Conservation (phyloP, 2,797 vertebrate genomes). For the Carapus acus region DNA sequence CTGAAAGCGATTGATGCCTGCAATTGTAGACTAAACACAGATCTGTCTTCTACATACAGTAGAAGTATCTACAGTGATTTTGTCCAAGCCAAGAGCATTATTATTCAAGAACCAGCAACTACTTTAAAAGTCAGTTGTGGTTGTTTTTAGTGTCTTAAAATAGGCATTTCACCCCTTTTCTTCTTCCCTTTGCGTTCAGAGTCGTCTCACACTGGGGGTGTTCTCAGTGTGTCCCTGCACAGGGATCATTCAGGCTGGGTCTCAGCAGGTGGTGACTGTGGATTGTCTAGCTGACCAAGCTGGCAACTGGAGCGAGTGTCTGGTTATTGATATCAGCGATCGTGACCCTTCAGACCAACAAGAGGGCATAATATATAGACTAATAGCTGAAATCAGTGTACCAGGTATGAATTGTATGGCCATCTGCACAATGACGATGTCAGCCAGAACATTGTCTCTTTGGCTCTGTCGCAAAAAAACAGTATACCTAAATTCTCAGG, state of each 20-base stretch:
- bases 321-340: slow-evolving; percentile 79
- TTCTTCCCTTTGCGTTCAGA: slow-evolving; percentile 60
- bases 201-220: slow-evolving; percentile 69
- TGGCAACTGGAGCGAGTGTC: slow-evolving; percentile 72
- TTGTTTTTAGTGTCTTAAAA: not conserved
- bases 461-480: no score
- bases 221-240: slow-evolving; percentile 79
- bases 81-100: no score
- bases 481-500: no score
- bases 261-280: slow-evolving; percentile 74
- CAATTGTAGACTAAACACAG: no score
- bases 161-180: not conserved
- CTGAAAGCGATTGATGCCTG: no score
- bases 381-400: slow-evolving; percentile 79
- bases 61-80: no score
- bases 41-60: no score
- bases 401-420: slow-evolving; percentile 71
- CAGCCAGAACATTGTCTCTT: not conserved
- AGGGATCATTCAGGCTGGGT: slow-evolving; percentile 69
- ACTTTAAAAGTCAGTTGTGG: no score
- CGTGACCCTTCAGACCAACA: slow-evolving; percentile 77
- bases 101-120: no score
- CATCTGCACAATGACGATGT: no score
- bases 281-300: slow-evolving; percentile 78
- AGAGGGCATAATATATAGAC: slow-evolving; percentile 72